Percentiles rank a stretch among this genome's conserved stretches.
phyloP scores from a whole-genome alignment of 92 coral and sea anemone species.

The Isaurus tuberculatus region DNA sequence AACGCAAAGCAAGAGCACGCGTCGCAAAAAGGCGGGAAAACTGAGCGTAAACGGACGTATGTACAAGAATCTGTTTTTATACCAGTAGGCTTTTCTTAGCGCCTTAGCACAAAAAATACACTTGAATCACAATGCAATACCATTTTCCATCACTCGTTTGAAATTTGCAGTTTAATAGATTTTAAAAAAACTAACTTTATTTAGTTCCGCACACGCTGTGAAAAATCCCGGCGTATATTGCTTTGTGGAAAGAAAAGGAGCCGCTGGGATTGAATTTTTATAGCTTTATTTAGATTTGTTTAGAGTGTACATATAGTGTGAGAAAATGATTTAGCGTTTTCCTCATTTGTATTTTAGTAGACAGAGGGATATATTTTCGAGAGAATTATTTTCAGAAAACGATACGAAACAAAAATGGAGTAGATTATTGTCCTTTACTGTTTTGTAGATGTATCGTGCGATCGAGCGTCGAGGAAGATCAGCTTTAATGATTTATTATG shows the following conservation, averaged over 20 bases:
- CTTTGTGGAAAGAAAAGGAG: not conserved
- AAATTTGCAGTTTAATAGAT: not conserved
- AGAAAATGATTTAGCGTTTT: not conserved
- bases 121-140: too few species aligned
- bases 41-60: too few species aligned
- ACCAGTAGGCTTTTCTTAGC: too few species aligned
- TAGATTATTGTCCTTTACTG: not conserved
- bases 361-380: conserved; percentile 34
- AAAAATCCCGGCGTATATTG: not conserved
- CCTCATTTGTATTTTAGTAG: conserved; percentile 5
- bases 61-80: too few species aligned
- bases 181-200: not conserved
- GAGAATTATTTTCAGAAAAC: conserved; percentile 23
- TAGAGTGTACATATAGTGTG: not conserved
- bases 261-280: not conserved
- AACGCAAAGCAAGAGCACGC: not conserved
- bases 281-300: not conserved
- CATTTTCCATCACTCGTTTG: not conserved
- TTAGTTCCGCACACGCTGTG: not conserved
- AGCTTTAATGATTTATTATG: not conserved
- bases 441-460: not conserved
- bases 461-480: not conserved
- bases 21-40: not conserved
- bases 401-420: not conserved
- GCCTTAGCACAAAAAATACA: too few species aligned